These are phyloP conservation scores for rabbit (Oryctolagus cuniculus) DNA, from an alignment of 2,113 vertebrate species.

Conservation along the genomic window mOryCun1.1 NC_091437.1:67438001-67438500, in stretches of 20 bases:
- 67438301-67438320: conserved; percentile 26
- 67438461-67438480: background rate
- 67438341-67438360: conserved; percentile 47
- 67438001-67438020: conserved; percentile 29
- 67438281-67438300: background rate
- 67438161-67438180: background rate
- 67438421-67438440: background rate
- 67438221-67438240: conserved; percentile 67
- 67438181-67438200: background rate
- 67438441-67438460: background rate
- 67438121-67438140: background rate
- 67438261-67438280: conserved; percentile 16
- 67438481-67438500: background rate
- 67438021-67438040: background rate
- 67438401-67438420: background rate
- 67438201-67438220: conserved; percentile 10
- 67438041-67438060: background rate
- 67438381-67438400: conserved; percentile 7
- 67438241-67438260: background rate
- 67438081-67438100: background rate
- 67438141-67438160: background rate
- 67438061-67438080: background rate
- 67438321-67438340: background rate
- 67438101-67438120: background rate
- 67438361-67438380: background rate